Evolutionary conservation across 2,888 invertebrate genomes (phyloP), one percentile per base, ranked within the genome.

Genomic region (Blera fallax): DNA sequence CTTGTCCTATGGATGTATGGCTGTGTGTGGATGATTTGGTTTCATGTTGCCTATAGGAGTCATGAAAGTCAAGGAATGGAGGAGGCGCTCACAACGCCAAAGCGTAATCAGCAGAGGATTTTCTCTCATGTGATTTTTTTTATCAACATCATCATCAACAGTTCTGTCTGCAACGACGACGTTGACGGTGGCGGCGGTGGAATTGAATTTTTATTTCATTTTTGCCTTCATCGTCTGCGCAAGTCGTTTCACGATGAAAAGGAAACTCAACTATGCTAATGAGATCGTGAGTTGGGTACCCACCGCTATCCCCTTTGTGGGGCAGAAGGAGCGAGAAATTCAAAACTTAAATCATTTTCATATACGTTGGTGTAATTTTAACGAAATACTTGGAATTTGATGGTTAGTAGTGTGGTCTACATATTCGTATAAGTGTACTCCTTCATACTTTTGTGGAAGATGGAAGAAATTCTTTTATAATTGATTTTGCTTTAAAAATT

Each of bases 221-320:
- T 40, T 65, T 27, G 18, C 14, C 27, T 29, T 14, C 18, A 8
- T 45, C 24, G 21, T 10, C 4, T 16, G 16, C 27, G 32, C 37
- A 27, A 40, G 6, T 60, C 74, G 70, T 56, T 16, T 21, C 56
- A 40, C 80, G 69, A 74, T 78, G 76, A 70, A 87, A 84, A 87
- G 87, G 83, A 87, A 84, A 84, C 84, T 79, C 65, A 85, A 87
- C 87, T 87, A 88, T 88, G 88, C 87, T 87, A 87, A 88, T 87
- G 87, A 88, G 87, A 87, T 87, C 87, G 88, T 87, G 85, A 87
- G 78, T 70, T 88, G 87, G 79, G 79, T 85, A 70, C 77, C 72
- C 64, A 29, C 58, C 21, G 24, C 16, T 70, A 54, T 11, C 32
- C 16, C 16, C 29, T 50, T 56, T 37, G 48, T 37, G 10, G 52